Conservation (phyloP, 2,113 vertebrate genomes). For the Eubucco bourcierii region DNA sequence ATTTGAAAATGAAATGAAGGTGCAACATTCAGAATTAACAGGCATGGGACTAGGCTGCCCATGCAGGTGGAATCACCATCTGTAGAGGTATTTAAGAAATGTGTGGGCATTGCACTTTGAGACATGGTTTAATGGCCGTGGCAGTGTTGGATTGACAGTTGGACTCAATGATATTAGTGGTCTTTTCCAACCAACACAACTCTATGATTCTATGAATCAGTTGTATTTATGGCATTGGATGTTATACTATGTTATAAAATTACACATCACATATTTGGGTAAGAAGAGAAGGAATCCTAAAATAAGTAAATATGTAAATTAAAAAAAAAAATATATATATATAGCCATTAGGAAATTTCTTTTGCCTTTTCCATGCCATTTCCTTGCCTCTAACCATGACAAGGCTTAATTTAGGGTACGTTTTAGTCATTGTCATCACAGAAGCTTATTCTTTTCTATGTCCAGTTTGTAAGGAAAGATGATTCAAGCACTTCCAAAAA, state of each 20-base stretch:
- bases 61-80: no score
- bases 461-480: not conserved
- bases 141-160: no score
- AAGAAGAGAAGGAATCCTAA: not conserved
- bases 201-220: not conserved
- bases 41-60: no score
- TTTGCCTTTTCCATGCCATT: not conserved
- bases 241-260: not conserved
- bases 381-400: not conserved
- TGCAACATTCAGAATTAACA: not conserved
- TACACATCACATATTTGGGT: not conserved
- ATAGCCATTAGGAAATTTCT: not conserved
- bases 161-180: no score
- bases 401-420: not conserved
- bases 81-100: no score
- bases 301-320: no score
- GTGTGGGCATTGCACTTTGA: no score
- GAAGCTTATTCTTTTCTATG: not conserved
- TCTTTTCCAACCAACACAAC: no score
- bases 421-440: not conserved
- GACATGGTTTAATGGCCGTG: no score
- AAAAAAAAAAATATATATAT: no score
- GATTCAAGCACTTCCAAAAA: not conserved
- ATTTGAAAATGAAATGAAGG: not conserved
- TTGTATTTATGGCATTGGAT: not conserved